A percentile compares a stretch with the other conserved stretches of the same genome.
Evolutionary conservation across 1,140 invertebrate species (phyloP).

Genomic region (Pseudobourletiella spinata): DNA sequence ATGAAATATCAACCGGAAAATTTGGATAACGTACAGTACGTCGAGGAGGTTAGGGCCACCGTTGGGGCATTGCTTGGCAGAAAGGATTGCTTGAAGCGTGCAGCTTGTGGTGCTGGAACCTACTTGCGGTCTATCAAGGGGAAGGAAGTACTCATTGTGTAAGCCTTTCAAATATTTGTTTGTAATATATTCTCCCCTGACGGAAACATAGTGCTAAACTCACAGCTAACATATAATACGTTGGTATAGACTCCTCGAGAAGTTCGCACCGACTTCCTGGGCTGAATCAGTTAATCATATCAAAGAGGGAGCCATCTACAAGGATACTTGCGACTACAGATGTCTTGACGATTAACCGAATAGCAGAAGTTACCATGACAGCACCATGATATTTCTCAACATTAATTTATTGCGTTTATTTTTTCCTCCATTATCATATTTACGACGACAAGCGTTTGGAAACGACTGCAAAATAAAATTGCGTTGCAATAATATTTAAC

Average conservation of each 20-base stretch:
- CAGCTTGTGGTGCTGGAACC: constrained; percentile 27
- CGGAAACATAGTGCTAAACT: too few relatives aligned
- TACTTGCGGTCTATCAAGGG: constrained; percentile 26
- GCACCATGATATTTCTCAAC: background rate
- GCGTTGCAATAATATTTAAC: too few relatives aligned
- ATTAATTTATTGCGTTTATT: background rate
- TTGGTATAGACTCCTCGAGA: constrained; percentile 32
- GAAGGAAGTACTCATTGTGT: constrained; percentile 33
- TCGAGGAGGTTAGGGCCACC: constrained; percentile 26
- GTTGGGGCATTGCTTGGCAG: constrained; percentile 29
- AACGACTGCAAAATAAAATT: too few relatives aligned
- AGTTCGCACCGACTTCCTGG: constrained; percentile 25
- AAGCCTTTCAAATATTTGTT: constrained; percentile 12
- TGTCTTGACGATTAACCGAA: constrained; percentile 18
- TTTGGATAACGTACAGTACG: constrained; percentile 3
- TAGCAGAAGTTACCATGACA: too few relatives aligned
- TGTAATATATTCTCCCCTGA: too few relatives aligned
- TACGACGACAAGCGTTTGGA: too few relatives aligned
- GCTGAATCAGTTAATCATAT: constrained; percentile 21
- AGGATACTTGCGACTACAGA: constrained; percentile 28
- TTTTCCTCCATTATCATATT: too few relatives aligned
- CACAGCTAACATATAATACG: too few relatives aligned
- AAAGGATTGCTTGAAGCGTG: constrained; percentile 26
- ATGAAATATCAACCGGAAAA: constrained; percentile 9
- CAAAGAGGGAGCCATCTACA: constrained; percentile 25